phyloP scores from a whole-genome alignment of 2,797 vertebrate species.

The Peromyscus eremicus region DNA sequence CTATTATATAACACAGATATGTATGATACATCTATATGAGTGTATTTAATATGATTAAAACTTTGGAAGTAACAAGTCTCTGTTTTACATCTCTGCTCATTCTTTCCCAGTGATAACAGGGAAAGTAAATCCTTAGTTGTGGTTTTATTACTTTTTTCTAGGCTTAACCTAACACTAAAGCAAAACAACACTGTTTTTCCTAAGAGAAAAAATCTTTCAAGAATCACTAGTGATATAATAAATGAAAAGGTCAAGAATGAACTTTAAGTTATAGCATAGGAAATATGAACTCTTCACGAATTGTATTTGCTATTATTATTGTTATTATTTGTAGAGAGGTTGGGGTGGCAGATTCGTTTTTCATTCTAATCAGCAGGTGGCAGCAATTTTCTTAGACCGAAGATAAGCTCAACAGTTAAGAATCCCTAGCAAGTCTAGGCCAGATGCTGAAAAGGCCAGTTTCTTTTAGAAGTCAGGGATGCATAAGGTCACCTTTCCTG shows the following conservation, averaged over 20 bases:
- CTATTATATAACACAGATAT: neutral
- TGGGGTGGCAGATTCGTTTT: neutral
- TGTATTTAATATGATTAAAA: conserved; percentile 7
- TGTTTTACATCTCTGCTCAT: neutral
- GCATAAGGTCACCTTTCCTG: conserved; percentile 62
- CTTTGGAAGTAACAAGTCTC: neutral
- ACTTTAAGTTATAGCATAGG: neutral
- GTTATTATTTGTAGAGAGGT: neutral
- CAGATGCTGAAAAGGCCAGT: conserved; percentile 58
- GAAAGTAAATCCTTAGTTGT: conserved; percentile 46
- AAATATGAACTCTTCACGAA: conserved; percentile 40
- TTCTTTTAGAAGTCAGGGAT: conserved; percentile 63
- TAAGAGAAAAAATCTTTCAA: neutral
- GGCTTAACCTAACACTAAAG: neutral
- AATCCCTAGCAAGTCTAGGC: neutral
- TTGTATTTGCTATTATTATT: conserved; percentile 31
- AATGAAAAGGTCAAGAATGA: conserved; percentile 34
- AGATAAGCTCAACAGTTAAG: conserved; percentile 64
- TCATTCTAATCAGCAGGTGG: conserved; percentile 85
- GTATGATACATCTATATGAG: neutral
- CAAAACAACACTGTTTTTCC: neutral
- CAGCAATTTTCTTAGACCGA: conserved; percentile 84
- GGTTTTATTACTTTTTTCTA: neutral
- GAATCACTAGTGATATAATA: conserved; percentile 22
- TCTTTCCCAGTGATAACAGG: conserved; percentile 11